Percentiles rank a stretch among this genome's conserved stretches.
Conservation (phyloP, 2,888 invertebrate species). For the Limenitis camilla region DNA sequence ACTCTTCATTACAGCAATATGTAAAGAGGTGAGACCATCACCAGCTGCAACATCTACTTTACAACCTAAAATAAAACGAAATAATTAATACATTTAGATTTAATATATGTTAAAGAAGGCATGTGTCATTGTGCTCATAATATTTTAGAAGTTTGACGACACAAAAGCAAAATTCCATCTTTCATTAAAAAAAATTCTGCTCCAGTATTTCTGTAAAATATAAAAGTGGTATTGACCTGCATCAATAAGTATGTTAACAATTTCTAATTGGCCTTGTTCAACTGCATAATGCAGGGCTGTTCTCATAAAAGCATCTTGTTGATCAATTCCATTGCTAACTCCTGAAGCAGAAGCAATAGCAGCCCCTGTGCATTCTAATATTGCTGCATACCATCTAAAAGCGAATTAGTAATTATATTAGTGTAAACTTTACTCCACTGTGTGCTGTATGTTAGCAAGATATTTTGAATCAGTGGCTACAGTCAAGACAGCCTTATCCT, state of each 20-base stretch:
- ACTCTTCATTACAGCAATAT: slow-evolving; percentile 77
- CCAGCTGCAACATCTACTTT: slow-evolving; percentile 78
- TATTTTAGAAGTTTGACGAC: background rate
- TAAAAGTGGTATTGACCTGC: slow-evolving; percentile 59
- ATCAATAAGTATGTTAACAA: slow-evolving; percentile 75
- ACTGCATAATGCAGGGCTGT: slow-evolving; percentile 85
- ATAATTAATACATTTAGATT: too few relatives aligned
- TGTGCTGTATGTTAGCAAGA: too few relatives aligned
- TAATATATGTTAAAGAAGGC: too few relatives aligned
- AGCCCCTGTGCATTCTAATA: slow-evolving; percentile 79
- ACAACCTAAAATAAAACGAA: slow-evolving; percentile 58
- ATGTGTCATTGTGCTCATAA: too few relatives aligned
- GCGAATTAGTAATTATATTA: slow-evolving; percentile 26
- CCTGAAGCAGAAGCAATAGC: slow-evolving; percentile 63
- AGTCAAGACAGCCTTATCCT: too few relatives aligned
- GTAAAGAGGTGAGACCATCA: slow-evolving; percentile 79
- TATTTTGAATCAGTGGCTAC: too few relatives aligned
- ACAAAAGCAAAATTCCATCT: background rate
- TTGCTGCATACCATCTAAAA: slow-evolving; percentile 83
- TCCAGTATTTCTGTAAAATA: too few relatives aligned
- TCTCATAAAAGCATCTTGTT: slow-evolving; percentile 77
- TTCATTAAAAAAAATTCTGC: too few relatives aligned
- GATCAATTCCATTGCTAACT: slow-evolving; percentile 71
- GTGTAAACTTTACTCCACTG: too few relatives aligned
- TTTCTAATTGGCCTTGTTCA: slow-evolving; percentile 77